Evolutionary conservation across 2,797 vertebrate genomes (phyloP).

Genomic region (Sebastes minor): DNA sequence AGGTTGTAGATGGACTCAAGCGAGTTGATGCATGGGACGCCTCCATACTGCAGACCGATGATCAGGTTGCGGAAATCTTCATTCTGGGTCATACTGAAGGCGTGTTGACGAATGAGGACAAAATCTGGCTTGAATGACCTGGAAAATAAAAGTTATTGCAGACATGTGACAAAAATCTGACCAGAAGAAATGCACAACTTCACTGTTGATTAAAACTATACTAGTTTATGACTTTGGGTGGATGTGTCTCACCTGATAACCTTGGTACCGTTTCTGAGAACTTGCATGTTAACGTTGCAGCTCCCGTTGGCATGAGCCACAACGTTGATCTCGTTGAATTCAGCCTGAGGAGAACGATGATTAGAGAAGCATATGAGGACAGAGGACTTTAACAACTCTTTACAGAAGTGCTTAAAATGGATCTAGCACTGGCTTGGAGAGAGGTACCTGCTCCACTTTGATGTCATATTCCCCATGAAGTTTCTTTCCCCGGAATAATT

Average conservation of each 20-base stretch:
- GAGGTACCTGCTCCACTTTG: conserved; percentile 93
- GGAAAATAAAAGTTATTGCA: conserved; percentile 16
- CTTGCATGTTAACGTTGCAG: conserved; percentile 92
- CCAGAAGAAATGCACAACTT: not conserved
- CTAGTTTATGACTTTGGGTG: not conserved
- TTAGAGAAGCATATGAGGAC: conserved; percentile 5
- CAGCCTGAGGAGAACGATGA: conserved; percentile 81
- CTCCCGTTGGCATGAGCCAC: conserved; percentile 93
- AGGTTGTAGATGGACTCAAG: conserved; percentile 97
- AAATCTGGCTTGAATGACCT: conserved; percentile 98
- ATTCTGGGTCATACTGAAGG: conserved; percentile 96
- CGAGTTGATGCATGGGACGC: conserved; percentile 92
- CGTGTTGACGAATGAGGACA: conserved; percentile 94
- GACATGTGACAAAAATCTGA: not conserved
- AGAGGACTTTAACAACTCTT: not conserved
- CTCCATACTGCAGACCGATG: conserved; percentile 95
- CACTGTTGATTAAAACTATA: not conserved
- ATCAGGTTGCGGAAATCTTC: conserved; percentile 96
- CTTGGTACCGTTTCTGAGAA: conserved; percentile 89
- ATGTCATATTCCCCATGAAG: conserved; percentile 93
- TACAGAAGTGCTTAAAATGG: not conserved
- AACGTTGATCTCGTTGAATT: conserved; percentile 96
- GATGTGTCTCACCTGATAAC: conserved; percentile 88
- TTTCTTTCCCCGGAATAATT: conserved; percentile 94
- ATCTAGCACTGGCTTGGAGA: conserved; percentile 9